These are phyloP conservation scores for Brachyrhaphis roseni DNA, from an alignment of 2,797 vertebrate species.

Conservation along the genomic window DNA sequence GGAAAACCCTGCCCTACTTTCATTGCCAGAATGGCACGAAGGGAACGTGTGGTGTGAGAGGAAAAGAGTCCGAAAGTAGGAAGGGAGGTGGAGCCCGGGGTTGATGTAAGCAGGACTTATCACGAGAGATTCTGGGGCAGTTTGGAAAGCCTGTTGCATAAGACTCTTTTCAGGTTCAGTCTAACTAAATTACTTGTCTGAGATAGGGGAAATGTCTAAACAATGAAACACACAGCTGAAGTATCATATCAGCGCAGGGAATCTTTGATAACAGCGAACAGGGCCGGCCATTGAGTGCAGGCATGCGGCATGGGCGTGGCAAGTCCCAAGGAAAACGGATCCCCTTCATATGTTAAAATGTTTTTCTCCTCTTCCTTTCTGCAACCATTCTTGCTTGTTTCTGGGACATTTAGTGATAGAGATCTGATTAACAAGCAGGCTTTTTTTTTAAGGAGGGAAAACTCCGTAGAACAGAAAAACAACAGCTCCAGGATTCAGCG, in stretches of 20 bases:
- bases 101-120: constrained; percentile 54
- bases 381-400: constrained; percentile 57
- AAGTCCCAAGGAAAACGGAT: constrained; percentile 16
- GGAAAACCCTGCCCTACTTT: constrained; percentile 81
- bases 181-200: constrained; percentile 50
- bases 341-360: constrained; percentile 36
- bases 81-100: constrained; percentile 9
- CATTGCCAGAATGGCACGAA: constrained; percentile 71
- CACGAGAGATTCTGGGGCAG: constrained; percentile 60
- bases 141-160: constrained; percentile 77
- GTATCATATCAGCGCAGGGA: constrained; percentile 9
- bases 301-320: constrained; percentile 41
- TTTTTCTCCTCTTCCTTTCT: constrained; percentile 52
- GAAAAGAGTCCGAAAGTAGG: constrained; percentile 36
- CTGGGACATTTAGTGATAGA: constrained; percentile 55
- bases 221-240: constrained; percentile 5
- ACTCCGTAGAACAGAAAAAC: constrained; percentile 33
- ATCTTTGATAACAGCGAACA: constrained; percentile 14
- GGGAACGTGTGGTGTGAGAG: constrained; percentile 55
- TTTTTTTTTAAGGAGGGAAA: constrained; percentile 61
- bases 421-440: constrained; percentile 60
- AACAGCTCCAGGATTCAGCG: constrained; percentile 48
- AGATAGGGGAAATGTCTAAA: constrained; percentile 26
- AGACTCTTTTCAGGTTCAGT: constrained; percentile 74
- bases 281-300: constrained; percentile 14